Evolutionary conservation across 2,797 vertebrate species (phyloP).

Genomic region (Pagetopsis macropterus): DNA sequence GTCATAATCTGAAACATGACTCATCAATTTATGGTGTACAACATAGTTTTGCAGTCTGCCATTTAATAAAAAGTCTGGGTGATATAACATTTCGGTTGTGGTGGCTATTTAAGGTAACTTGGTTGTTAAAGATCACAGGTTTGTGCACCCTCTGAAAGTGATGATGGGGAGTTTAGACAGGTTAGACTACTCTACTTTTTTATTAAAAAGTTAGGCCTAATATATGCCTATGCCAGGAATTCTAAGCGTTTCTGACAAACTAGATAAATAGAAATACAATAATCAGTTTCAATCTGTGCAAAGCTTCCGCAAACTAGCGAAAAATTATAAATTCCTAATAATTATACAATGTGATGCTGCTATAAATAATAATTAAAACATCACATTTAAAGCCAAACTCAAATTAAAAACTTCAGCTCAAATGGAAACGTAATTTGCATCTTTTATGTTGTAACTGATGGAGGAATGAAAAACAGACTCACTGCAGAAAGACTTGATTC

Average conservation of each 20-base stretch:
- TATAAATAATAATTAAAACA: slow-evolving; percentile 25
- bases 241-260: slow-evolving; percentile 21
- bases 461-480: slow-evolving; percentile 76
- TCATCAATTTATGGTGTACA: too few relatives aligned
- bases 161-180: neutral
- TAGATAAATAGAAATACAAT: slow-evolving; percentile 3
- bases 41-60: too few relatives aligned
- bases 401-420: slow-evolving; percentile 22
- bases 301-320: slow-evolving; percentile 29
- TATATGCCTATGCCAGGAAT: neutral
- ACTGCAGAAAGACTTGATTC: slow-evolving; percentile 98
- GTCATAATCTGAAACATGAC: too few relatives aligned
- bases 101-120: too few relatives aligned
- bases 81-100: too few relatives aligned
- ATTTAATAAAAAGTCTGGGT: too few relatives aligned
- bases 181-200: neutral
- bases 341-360: slow-evolving; percentile 8
- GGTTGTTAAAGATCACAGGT: too few relatives aligned
- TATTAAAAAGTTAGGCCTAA: neutral
- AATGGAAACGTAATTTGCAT: slow-evolving; percentile 36
- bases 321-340: slow-evolving; percentile 23
- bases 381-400: neutral
- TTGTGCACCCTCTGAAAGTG: neutral
- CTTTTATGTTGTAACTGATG: slow-evolving; percentile 6
- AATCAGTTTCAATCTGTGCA: slow-evolving; percentile 15